Percentiles rank a stretch among this genome's conserved stretches.
Evolutionary conservation across 2,888 invertebrate species (phyloP).

Genomic region (Crioceris asparagi): DNA sequence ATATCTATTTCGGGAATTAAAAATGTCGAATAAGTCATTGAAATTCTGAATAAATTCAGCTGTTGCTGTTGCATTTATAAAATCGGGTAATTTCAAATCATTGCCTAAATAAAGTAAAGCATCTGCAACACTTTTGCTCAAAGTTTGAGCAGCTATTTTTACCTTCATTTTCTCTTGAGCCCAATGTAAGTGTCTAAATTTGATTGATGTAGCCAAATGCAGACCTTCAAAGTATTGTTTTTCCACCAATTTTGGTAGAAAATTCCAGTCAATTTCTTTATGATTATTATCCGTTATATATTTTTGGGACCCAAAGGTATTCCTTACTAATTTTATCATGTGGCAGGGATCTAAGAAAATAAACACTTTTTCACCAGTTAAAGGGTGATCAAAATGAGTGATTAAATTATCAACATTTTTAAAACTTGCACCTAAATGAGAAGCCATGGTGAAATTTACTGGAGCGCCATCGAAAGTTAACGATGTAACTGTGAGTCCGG

Average conservation of each 20-base stretch:
- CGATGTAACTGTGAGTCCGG: conserved; percentile 16
- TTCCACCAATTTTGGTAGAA: too few species aligned
- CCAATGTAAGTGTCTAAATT: conserved; percentile 7
- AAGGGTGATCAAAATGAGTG: conserved; percentile 5
- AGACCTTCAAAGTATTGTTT: conserved; percentile 5
- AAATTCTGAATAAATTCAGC: conserved; percentile 9
- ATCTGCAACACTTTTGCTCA: conserved; percentile 13
- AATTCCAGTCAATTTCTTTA: conserved; percentile 15
- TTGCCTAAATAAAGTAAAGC: conserved; percentile 9
- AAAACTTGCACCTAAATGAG: conserved; percentile 14
- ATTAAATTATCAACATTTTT: conserved; percentile 10
- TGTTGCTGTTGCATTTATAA: conserved; percentile 8
- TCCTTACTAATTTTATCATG: conserved; percentile 22
- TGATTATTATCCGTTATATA: conserved; percentile 10
- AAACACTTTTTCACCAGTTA: conserved; percentile 13
- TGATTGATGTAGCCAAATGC: conserved; percentile 9
- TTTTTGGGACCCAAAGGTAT: conserved; percentile 14
- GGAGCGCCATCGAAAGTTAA: conserved; percentile 23
- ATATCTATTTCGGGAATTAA: conserved; percentile 11
- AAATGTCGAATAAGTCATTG: conserved; percentile 11
- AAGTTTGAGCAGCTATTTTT: conserved; percentile 10
- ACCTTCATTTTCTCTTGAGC: conserved; percentile 18
- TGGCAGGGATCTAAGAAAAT: conserved; percentile 19
- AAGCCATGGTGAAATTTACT: conserved; percentile 17
- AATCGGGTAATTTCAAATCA: conserved; percentile 7